Conservation (phyloP, 1,140 invertebrate genomes). For the Pteromalus puparum region DNA sequence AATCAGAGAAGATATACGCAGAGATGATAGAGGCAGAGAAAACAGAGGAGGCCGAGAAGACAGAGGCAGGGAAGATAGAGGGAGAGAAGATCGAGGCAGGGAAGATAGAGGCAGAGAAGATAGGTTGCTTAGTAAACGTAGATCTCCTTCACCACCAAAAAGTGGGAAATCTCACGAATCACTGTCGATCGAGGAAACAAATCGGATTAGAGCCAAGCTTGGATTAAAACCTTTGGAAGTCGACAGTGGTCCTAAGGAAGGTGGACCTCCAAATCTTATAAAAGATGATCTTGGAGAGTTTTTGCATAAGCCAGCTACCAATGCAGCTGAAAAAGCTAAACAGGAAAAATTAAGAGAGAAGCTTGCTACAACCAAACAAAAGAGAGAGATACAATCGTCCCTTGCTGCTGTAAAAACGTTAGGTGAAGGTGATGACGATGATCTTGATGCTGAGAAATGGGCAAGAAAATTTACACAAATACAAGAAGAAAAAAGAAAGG, state of each 20-base stretch:
- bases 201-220: constrained; percentile 92
- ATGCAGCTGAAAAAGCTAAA: constrained; percentile 84
- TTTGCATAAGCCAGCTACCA: constrained; percentile 93
- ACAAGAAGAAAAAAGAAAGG: constrained; percentile 89
- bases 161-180: constrained; percentile 76
- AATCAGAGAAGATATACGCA: neutral
- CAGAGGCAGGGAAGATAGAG: neutral
- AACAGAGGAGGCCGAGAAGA: constrained; percentile 9
- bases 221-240: constrained; percentile 95
- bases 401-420: constrained; percentile 80
- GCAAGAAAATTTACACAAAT: constrained; percentile 87
- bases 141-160: constrained; percentile 65
- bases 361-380: constrained; percentile 85
- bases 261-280: constrained; percentile 73
- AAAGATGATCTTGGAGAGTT: constrained; percentile 92
- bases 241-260: constrained; percentile 71
- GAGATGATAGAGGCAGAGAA: constrained; percentile 31
- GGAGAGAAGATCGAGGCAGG: constrained; percentile 17
- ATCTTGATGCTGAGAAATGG: constrained; percentile 84
- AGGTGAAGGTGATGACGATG: constrained; percentile 86
- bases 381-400: constrained; percentile 83
- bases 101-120: constrained; percentile 46
- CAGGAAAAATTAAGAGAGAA: constrained; percentile 91
- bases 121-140: constrained; percentile 21
- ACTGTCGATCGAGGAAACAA: constrained; percentile 93